phyloP scores from a whole-genome alignment of 2,797 vertebrate genomes.

The Urophycis tenuis region DNA sequence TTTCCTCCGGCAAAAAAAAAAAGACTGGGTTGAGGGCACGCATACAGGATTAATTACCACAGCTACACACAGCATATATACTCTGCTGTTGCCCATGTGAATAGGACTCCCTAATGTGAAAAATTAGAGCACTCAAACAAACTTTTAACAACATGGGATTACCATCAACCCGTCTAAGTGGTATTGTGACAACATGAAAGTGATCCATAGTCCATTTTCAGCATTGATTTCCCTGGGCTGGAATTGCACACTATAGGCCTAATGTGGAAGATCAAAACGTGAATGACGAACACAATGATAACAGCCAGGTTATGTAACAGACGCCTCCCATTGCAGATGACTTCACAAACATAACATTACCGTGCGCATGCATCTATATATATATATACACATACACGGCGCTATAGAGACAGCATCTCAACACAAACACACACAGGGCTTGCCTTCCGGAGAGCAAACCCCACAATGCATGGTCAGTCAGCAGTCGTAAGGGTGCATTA shows the following conservation, averaged over 20 bases:
- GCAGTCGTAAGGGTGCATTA: slow-evolving; percentile 28
- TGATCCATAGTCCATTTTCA: not conserved
- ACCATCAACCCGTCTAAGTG: not conserved
- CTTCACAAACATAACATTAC: too few relatives aligned
- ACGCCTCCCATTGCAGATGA: not conserved
- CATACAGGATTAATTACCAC: not conserved
- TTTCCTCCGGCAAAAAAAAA: not conserved
- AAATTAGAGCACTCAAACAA: not conserved
- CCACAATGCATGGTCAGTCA: slow-evolving; percentile 4
- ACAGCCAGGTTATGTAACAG: not conserved
- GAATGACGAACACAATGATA: not conserved
- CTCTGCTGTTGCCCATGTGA: not conserved
- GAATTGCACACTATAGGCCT: not conserved
- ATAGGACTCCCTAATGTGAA: not conserved
- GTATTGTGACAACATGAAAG: not conserved
- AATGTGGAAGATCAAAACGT: not conserved
- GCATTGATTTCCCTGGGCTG: not conserved
- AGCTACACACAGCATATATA: not conserved
- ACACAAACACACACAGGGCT: not conserved
- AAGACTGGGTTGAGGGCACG: not conserved
- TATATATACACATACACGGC: too few relatives aligned
- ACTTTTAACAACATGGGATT: not conserved
- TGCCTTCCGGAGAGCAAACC: slow-evolving; percentile 10
- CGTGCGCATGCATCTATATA: not conserved
- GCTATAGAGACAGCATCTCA: not conserved